phyloP scores from a whole-genome alignment of 2,113 vertebrate genomes.

The Xenus cinereus region DNA sequence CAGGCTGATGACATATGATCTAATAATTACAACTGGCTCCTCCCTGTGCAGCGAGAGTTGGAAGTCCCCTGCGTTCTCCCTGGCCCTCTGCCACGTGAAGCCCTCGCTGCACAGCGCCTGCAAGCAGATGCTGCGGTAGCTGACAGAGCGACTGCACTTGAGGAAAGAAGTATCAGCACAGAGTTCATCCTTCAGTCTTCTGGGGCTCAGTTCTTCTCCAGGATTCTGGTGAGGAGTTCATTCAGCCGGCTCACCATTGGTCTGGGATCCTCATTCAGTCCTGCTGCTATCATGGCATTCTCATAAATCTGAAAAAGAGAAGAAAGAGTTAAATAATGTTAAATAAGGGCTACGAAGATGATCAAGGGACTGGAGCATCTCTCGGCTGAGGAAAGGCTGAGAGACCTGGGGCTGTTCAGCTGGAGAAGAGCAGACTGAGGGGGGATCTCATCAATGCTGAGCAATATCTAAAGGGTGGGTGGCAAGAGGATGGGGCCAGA shows the following conservation, averaged over 20 bases:
- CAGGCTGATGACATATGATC: neutral
- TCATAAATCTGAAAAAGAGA: slow-evolving; percentile 87
- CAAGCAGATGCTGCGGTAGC: neutral
- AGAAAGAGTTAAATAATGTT: neutral
- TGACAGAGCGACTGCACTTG: neutral
- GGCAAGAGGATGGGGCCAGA: too few relatives aligned
- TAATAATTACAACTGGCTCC: neutral
- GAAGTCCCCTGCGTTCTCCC: neutral
- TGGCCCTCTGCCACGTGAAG: neutral
- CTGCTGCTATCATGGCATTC: slow-evolving; percentile 96
- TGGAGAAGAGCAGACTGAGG: too few relatives aligned
- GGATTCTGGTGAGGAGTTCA: slow-evolving; percentile 85
- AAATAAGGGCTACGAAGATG: too few relatives aligned
- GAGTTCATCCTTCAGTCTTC: neutral
- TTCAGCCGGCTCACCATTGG: slow-evolving; percentile 92
- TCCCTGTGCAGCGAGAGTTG: neutral
- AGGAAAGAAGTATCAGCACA: neutral
- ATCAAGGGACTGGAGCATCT: too few relatives aligned
- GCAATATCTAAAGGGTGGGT: too few relatives aligned
- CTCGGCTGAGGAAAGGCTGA: too few relatives aligned
- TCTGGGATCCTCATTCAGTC: slow-evolving; percentile 90
- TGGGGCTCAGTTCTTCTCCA: slow-evolving; percentile 84
- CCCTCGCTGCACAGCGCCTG: neutral
- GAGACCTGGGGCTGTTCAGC: too few relatives aligned
- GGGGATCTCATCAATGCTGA: too few relatives aligned